Evolutionary conservation across 2,888 invertebrate species (phyloP), one percentile per base, ranked within the genome.

Genomic region (Itoplectis maculator): DNA sequence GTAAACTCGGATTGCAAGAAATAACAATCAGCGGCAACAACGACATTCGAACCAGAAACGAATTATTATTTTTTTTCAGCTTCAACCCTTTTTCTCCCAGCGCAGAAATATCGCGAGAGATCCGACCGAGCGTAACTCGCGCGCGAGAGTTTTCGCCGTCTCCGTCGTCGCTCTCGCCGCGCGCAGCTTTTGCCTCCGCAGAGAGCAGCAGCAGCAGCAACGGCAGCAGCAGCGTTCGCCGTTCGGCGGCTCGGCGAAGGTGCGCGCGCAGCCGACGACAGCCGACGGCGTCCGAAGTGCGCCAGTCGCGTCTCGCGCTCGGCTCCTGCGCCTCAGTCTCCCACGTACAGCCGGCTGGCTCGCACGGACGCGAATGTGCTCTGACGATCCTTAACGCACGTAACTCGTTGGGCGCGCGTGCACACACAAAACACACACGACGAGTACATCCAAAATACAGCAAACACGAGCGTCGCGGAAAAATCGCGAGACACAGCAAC

Each of bases 281-380:
- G 20, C 75, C 85, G 85, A 83, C 29, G 35, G 3, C 2, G 20
- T 8, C 84, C 85, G 85, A n/a, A 86, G 45, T n/a, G 61, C 23
- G 59, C 54, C 37, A 37, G 40, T 23, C 54, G 49, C 15, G 72
- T 51, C 76, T 51, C 75, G 70, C 70, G 70, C 65, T 42, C 79
- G 80, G 73, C n/a, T 49, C 56, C 54, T 35, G 74, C 65, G 40
- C 75, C 37, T 80, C 84, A 86, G 86, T 86, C 81, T 79, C 68
- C 75, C 74, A 81, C 79, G 81, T 77, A 81, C 82, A 83, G 84
- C 82, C 84, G 86, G 84, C 72, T 81, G 86, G 84, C 72, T 81
- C 73, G 86, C 84, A 47, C 51, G 84, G 82, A 74, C 68, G 80
- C 56, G 82, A 61, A 56, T 63, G 56, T 73, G 45, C 47, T 61